These are phyloP conservation scores for Lucinisca nassula DNA, from an alignment of 2,888 invertebrate species.

Conservation along the genomic window DNA sequence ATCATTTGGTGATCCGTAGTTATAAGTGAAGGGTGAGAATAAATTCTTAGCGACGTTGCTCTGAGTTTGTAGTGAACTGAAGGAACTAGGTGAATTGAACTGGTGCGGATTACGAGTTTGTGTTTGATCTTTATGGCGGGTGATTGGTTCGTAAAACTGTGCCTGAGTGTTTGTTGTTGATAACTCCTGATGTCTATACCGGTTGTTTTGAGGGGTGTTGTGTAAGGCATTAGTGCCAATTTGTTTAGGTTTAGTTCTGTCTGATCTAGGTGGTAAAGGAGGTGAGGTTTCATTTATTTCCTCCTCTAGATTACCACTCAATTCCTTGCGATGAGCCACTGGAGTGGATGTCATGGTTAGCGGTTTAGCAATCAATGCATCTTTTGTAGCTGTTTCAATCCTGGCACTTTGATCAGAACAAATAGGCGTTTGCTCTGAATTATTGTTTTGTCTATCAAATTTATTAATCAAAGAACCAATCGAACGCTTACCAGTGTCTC, in stretches of 20 bases:
- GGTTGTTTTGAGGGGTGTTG: neutral
- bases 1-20: slow-evolving; percentile 12
- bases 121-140: neutral
- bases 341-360: slow-evolving; percentile 80
- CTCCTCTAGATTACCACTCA: slow-evolving; percentile 20
- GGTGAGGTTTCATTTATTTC: slow-evolving; percentile 59
- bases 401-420: neutral
- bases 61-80: neutral
- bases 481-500: slow-evolving; percentile 65
- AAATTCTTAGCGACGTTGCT: neutral
- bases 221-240: neutral
- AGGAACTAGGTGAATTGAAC: neutral
- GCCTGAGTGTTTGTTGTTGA: neutral
- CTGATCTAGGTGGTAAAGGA: slow-evolving; percentile 69
- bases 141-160: neutral
- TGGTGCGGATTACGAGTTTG: neutral
- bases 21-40: neutral
- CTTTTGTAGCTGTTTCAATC: neutral
- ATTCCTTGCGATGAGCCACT: slow-evolving; percentile 67
- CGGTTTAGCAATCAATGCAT: slow-evolving; percentile 62
- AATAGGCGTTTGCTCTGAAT: slow-evolving; percentile 19
- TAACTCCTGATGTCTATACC: neutral
- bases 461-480: slow-evolving; percentile 78
- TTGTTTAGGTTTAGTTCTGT: neutral
- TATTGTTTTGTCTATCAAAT: slow-evolving; percentile 75